Base-by-base conservation (phyloP, 2,113 vertebrate genomes). In the Noturus placidus region DNA sequence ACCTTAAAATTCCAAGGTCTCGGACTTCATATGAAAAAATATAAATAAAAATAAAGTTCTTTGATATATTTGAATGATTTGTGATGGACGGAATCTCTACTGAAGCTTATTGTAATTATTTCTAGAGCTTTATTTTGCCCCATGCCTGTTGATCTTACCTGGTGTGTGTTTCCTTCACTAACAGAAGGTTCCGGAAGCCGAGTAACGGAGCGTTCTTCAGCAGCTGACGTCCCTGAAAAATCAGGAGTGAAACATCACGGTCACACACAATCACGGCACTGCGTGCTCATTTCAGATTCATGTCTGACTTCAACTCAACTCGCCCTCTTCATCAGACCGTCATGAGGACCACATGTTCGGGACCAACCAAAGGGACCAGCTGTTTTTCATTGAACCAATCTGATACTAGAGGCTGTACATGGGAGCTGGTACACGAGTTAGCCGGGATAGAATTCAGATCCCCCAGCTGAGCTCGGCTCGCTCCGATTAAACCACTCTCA, bases 141-240 rank as follows among this genome's bases (percentile, higher is more conserved):
- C 70, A 25, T 13, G 9, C 35, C 19, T 11, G 74, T 7, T 2
- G 33, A 61, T 67, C 85, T 88, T 91, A 95, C 95, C 95, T 95
- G 69, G 95, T 96, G 83, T 94, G 92, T 0, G 88, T 95, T 90
- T 96, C 95, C 0, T 88, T 93, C 82, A 96, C 83, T 35, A 30
- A 84, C 52, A 95, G 91, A 56, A 95, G 88, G 89, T 95, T 94
- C 83, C 87, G 89, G 88, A 95, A 95, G 87, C 94, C 94, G 46
- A 94, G 92, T 4, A 56, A 84, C n/a, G 91, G 87, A 30, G 84
- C 57, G 17, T 87, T 93, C 74, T 91, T 89, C 81, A 90, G 91
- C 20, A 90, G 86, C 52, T 91, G 95, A 84, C 89, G 92, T 38
- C 61, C 56, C 95, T 95, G 77, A 65, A 61, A 90, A 22, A 84